phyloP scores from a whole-genome alignment of 2,888 invertebrate genomes.

The Cordilura impudica region DNA sequence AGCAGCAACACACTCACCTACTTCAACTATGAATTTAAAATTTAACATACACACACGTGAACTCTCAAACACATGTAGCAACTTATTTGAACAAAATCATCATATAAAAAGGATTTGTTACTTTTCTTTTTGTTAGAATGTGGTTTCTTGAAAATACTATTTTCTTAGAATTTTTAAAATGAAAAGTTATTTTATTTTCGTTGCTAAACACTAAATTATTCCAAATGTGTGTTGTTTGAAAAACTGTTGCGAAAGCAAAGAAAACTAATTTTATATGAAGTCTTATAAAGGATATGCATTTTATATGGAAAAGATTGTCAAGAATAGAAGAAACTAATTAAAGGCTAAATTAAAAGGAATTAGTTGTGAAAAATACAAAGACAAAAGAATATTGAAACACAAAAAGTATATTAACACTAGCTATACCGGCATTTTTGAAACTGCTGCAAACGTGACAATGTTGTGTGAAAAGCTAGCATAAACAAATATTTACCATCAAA shows the following conservation, averaged over 20 bases:
- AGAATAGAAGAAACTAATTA: conserved; percentile 57
- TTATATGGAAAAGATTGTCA: conserved; percentile 55
- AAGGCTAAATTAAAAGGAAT: conserved; percentile 53
- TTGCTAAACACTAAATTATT: conserved; percentile 22
- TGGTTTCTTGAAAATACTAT: conserved; percentile 49
- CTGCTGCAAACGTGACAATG: background rate
- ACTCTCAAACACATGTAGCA: background rate
- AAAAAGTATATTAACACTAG: background rate
- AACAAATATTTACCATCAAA: no score
- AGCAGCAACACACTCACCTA: background rate
- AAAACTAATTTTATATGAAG: conserved; percentile 60
- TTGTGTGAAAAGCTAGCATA: no score
- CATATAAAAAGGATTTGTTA: conserved; percentile 49
- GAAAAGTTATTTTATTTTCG: conserved; percentile 18
- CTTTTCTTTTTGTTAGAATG: conserved; percentile 14
- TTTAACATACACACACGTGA: background rate
- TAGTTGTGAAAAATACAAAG: conserved; percentile 27
- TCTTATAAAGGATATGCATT: conserved; percentile 60
- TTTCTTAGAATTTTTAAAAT: conserved; percentile 52
- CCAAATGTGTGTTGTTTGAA: background rate
- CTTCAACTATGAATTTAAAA: background rate
- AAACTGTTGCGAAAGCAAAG: conserved; percentile 2
- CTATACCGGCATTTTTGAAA: background rate
- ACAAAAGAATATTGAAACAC: background rate
- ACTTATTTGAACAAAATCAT: conserved; percentile 31